Evolutionary conservation across 2,113 vertebrate species (phyloP).

Genomic region (Octodon degus): DNA sequence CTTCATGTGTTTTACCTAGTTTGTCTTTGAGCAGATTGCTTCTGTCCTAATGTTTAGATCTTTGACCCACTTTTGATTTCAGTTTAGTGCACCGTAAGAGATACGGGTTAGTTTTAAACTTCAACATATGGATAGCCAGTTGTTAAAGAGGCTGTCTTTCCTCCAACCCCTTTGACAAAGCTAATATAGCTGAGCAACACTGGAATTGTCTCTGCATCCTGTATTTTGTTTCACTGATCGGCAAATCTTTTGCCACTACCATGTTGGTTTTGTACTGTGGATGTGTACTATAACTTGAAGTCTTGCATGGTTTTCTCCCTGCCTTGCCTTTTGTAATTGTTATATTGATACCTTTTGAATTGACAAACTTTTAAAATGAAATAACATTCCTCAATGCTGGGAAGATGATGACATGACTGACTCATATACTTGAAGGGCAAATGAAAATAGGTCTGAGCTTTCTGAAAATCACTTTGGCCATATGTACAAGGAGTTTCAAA

Average conservation of each 20-base stretch:
- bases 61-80: background rate
- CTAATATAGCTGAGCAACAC: background rate
- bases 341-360: background rate
- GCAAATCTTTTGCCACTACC: background rate
- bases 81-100: background rate
- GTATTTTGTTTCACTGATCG: background rate
- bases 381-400: background rate
- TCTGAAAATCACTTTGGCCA: constrained; percentile 18
- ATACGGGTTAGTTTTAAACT: background rate
- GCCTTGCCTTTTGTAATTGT: background rate
- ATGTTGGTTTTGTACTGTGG: background rate
- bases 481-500: background rate
- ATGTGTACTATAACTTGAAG: background rate
- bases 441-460: background rate
- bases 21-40: background rate
- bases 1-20: background rate
- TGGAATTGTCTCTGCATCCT: background rate
- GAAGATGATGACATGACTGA: background rate
- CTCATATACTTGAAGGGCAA: background rate
- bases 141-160: background rate
- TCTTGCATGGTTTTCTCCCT: background rate
- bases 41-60: background rate
- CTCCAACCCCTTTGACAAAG: background rate
- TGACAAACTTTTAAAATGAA: background rate
- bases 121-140: background rate